Evolutionary conservation across 2,888 invertebrate species (phyloP), one percentile per base, ranked within the genome.

Genomic region (Malachius bipustulatus): DNA sequence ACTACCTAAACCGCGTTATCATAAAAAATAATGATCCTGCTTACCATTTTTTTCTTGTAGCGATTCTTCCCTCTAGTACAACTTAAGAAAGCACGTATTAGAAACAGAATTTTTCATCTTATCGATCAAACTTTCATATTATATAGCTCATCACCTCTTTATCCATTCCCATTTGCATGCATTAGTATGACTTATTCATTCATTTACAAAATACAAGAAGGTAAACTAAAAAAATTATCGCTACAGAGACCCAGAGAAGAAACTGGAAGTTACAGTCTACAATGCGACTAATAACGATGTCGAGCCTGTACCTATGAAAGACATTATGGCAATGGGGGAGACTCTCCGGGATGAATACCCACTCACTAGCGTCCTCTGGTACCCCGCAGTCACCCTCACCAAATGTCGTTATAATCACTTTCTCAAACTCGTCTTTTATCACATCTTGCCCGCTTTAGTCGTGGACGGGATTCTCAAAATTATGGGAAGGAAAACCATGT

Each of bases 281-380:
- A 90, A 96, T 59, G 81, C 82, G 51, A 79, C 87, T 6, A 77
- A 85, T 0, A 75, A 81, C 2, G 65, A 69, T 1, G 60, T 81
- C 2, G 78, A 82, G 47, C 71, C 72, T 0, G 65, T 89, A 9
- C 73, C 73, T 0, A 75, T 79, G 64, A 66, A 61, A 0, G 67
- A 80, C 34, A 55, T 91, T 14, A 66, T 75, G 0, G 50, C 64
- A 0, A 56, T 73, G 35, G 78, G 75, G 0, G 63, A 69, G 34
- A 53, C 63, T 1, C 50, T 73, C 1, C 65, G 69, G 0, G 46
- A 61, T 1, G 49, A 65, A 6, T 60, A 73, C 32, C 90, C 91
- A 0, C 61, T 88, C 3, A 75, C 81, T 32, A 70, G 72, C 26
- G 70, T 76, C 8, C 48, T 88, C 44, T 81, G 85, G 90, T 59